Evolutionary conservation across 2,888 invertebrate genomes (phyloP), one percentile per base, ranked within the genome.

Genomic region (Drosophila fulvimacula): DNA sequence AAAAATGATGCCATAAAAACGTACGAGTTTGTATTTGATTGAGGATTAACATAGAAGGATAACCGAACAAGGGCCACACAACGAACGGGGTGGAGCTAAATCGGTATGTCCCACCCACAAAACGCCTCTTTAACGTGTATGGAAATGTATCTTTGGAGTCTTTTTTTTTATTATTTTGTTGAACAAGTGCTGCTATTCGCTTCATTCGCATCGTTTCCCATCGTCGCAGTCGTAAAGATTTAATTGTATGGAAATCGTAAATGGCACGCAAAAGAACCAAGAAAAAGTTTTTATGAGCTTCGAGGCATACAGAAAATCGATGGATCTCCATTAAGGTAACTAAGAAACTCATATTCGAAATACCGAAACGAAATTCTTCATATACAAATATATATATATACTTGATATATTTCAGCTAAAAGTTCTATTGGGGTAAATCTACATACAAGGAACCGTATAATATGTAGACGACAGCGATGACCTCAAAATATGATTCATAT

Each of bases 191-290:
- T 60, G 51, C 52, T 58, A 55, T 57, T 70, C 9, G 48, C 53
- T 72, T 39, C 78, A 62, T 76, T 60, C 58, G 61, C 81, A 79
- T 79, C 72, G 57, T 62, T 74, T 65, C 46, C 59, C 70, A 70
- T 65, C 81, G 67, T 69, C 58, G 70, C 67, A 78, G 79, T 88
- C 85, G 71, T 85, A 83, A 88, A 85, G 88, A 88, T 88, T 85
- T 85, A 85, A 85, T 85, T 85, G 88, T 83, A 85, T 85, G 88
- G 87, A 85, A 85, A 88, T 88, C 84, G 88, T 88, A 86, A 85
- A 88, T 77, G 88, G 84, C 77, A 83, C 79, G 78, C 79, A 85
- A 77, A 77, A 69, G 56, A 82, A 76, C 51, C 66, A 69, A 69
- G 73, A 71, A 80, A 66, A 61, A 58, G 52, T 78, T 88, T 82